Conservation (phyloP, 1,140 invertebrate species). For the Drosophila triauraria region DNA sequence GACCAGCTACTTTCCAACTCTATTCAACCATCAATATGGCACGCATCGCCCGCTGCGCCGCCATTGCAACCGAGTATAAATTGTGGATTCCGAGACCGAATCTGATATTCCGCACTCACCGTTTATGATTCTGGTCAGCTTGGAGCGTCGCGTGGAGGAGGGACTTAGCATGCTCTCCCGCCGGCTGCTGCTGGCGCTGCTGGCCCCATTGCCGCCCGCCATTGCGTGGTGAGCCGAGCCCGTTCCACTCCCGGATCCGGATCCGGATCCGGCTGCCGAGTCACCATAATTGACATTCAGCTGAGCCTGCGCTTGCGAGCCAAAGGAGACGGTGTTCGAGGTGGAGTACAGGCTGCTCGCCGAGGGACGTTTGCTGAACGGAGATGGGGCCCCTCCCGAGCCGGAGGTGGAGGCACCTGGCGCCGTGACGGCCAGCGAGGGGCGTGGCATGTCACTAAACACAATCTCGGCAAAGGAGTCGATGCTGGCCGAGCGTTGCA, state of each 20-base stretch:
- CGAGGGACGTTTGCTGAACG: constrained; percentile 85
- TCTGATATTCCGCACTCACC: constrained; percentile 87
- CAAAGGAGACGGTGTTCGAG: constrained; percentile 71
- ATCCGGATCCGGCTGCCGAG: constrained; percentile 55
- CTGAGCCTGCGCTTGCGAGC: constrained; percentile 64
- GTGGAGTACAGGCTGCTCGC: constrained; percentile 86
- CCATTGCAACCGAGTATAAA: constrained; percentile 36
- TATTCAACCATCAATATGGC: constrained; percentile 48
- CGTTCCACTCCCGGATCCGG: constrained; percentile 16
- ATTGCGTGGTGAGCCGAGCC: constrained; percentile 55
- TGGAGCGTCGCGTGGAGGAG: constrained; percentile 89
- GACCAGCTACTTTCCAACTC: neutral
- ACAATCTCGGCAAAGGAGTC: constrained; percentile 90
- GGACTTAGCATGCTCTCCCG: constrained; percentile 89
- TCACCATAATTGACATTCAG: constrained; percentile 83
- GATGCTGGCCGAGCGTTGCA: constrained; percentile 92
- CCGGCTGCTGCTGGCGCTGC: constrained; percentile 77
- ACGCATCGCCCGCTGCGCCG: constrained; percentile 48
- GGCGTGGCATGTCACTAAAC: constrained; percentile 84
- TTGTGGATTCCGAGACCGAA: constrained; percentile 34
- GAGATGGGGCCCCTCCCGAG: constrained; percentile 41
- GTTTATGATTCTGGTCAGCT: constrained; percentile 89
- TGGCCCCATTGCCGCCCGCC: constrained; percentile 51
- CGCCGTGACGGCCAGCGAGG: constrained; percentile 72
- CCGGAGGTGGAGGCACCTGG: constrained; percentile 20